Evolutionary conservation across 2,113 vertebrate genomes (phyloP).

Genomic region (Pomatorhinus ruficollis): DNA sequence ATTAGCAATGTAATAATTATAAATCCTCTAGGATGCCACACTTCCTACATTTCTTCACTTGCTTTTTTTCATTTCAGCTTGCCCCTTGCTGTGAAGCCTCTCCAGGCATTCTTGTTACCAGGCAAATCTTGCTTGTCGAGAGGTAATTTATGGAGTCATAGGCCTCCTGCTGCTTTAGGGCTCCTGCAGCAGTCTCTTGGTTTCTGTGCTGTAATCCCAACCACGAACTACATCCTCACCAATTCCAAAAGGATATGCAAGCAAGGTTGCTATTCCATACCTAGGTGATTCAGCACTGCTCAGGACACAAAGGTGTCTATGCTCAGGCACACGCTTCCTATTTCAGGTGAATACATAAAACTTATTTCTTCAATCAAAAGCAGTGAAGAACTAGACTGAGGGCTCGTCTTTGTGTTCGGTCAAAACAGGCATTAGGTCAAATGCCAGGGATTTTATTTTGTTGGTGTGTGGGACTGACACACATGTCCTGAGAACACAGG

Average conservation of each 20-base stretch:
- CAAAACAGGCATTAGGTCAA: background rate
- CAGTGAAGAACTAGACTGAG: background rate
- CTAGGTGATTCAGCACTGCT: background rate
- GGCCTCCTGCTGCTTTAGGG: background rate
- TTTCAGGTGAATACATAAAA: background rate
- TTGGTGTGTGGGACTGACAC: fast-evolving
- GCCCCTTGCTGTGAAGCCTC: background rate
- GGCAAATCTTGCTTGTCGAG: background rate
- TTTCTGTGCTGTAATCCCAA: conserved; percentile 11
- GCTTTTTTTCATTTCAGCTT: background rate
- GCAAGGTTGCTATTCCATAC: background rate
- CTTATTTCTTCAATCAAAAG: background rate
- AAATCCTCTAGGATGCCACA: background rate
- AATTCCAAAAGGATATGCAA: background rate
- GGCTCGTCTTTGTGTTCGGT: background rate
- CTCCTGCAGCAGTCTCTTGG: background rate
- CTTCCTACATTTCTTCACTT: background rate
- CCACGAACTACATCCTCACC: background rate
- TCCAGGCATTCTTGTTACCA: background rate
- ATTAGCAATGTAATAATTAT: background rate
- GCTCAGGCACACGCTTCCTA: background rate
- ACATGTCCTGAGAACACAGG: background rate
- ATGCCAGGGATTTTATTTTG: background rate
- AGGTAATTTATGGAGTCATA: background rate
- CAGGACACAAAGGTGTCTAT: background rate